A percentile compares a stretch with the other conserved stretches of the same genome.
These are phyloP conservation scores for Saguinus midas DNA, from an alignment of 2,113 vertebrate species.

Conservation along the genomic window DNA sequence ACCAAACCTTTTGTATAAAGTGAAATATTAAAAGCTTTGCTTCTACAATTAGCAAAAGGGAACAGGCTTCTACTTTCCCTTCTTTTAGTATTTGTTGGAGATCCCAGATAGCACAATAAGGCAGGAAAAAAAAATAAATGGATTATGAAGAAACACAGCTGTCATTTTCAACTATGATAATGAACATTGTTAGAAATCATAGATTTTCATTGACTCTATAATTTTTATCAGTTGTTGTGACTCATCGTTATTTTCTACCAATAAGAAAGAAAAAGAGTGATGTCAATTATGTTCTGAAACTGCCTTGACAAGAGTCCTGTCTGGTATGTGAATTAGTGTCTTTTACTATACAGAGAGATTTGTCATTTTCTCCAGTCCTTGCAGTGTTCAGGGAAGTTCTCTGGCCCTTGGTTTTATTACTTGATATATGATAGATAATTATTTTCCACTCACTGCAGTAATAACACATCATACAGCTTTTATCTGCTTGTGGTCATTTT, in stretches of 20 bases:
- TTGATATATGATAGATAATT: not conserved
- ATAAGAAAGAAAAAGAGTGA: constrained; percentile 16
- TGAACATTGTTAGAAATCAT: not conserved
- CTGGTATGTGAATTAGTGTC: not conserved
- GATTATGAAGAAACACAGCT: not conserved
- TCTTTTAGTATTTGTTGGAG: not conserved
- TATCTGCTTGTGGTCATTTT: not conserved
- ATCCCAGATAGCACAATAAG: not conserved
- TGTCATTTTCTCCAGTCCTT: not conserved
- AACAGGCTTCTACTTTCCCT: not conserved
- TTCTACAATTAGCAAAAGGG: not conserved
- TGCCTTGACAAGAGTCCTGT: not conserved
- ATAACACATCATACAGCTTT: not conserved
- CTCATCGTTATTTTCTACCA: not conserved
- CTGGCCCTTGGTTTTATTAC: not conserved
- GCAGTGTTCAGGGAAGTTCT: not conserved
- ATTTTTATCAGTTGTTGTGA: constrained; percentile 1
- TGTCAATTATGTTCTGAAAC: constrained; percentile 26
- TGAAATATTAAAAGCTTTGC: not conserved
- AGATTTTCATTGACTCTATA: not conserved
- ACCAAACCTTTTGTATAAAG: not conserved
- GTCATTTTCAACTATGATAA: not conserved
- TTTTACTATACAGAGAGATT: not conserved
- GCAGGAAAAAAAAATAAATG: constrained; percentile 16
- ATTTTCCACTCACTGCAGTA: not conserved